Evolutionary conservation across 2,797 vertebrate species (phyloP).

Genomic region (Gadopsis marmoratus): DNA sequence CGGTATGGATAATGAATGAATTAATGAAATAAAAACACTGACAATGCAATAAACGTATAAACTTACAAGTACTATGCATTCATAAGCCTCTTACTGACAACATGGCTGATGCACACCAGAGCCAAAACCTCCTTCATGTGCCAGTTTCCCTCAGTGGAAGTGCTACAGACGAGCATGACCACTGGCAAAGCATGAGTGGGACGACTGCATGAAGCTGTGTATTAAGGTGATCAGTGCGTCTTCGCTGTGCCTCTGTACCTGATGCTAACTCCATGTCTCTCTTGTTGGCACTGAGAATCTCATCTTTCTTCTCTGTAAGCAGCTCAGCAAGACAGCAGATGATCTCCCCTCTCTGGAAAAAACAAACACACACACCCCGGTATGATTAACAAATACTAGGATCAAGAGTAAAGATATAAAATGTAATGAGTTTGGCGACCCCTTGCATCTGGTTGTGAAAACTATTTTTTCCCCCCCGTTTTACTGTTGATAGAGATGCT

Average conservation of each 20-base stretch:
- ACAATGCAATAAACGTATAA: neutral
- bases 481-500: neutral
- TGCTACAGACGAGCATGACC: neutral
- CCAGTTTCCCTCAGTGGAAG: neutral
- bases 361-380: neutral
- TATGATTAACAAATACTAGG: constrained; percentile 1
- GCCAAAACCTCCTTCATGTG: neutral
- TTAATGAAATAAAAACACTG: neutral
- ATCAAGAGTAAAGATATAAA: neutral
- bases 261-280: constrained; percentile 93
- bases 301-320: constrained; percentile 93
- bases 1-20: too few relatives aligned
- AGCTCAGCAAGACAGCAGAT: constrained; percentile 94
- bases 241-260: constrained; percentile 77
- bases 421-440: neutral
- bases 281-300: constrained; percentile 94
- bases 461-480: neutral
- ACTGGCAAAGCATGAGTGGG: neutral
- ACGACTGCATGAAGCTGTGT: neutral
- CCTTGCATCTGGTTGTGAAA: neutral
- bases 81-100: constrained; percentile 3
- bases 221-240: neutral
- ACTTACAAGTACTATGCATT: neutral
- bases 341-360: constrained; percentile 91
- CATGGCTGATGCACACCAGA: neutral